These are phyloP conservation scores for Aphidoletes aphidimyza DNA, from an alignment of 2,888 invertebrate species.

Conservation along the genomic window DNA sequence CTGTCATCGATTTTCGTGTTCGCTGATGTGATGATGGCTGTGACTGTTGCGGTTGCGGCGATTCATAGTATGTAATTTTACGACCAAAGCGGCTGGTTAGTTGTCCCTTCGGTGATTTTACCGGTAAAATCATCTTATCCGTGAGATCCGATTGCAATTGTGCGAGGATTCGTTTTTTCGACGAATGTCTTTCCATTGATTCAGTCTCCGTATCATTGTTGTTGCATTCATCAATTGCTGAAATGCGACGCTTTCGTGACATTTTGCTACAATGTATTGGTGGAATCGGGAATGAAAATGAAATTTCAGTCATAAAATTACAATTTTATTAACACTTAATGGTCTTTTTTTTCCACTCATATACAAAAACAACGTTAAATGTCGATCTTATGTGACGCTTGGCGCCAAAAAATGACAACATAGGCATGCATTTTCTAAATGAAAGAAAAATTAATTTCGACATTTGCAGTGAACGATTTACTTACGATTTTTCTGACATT, in stretches of 20 bases:
- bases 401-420: slow-evolving; percentile 53
- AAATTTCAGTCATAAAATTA: background rate
- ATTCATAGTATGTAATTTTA: background rate
- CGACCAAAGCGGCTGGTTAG: background rate
- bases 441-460: background rate
- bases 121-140: background rate
- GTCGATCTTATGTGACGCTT: slow-evolving; percentile 35
- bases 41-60: background rate
- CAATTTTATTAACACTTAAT: background rate
- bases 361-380: background rate
- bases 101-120: background rate
- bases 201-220: background rate
- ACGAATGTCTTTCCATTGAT: background rate
- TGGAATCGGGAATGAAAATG: no score
- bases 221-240: background rate
- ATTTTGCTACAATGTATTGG: slow-evolving; percentile 17
- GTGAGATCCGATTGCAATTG: slow-evolving; percentile 2
- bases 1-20: background rate
- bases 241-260: background rate
- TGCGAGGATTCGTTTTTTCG: background rate
- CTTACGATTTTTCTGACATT: background rate
- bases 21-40: background rate
- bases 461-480: background rate
- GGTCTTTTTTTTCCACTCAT: no score
- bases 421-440: background rate